These are phyloP conservation scores for Ellobius talpinus DNA, from an alignment of 2,113 vertebrate species.

Conservation along the genomic window DNA sequence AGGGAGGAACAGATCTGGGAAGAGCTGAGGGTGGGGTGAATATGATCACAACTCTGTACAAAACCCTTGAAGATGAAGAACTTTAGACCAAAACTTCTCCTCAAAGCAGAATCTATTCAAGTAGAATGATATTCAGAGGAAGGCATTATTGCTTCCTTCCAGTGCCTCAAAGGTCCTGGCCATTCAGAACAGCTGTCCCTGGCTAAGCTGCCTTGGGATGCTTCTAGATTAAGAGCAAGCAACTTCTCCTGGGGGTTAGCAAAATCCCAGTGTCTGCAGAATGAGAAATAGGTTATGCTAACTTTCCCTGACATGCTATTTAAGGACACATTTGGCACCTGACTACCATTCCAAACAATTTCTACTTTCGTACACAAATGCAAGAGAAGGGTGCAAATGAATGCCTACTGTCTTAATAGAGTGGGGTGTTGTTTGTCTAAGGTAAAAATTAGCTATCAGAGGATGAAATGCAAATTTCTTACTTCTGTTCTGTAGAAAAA, in stretches of 20 bases:
- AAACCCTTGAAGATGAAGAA: background rate
- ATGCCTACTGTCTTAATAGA: background rate
- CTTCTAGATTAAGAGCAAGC: background rate
- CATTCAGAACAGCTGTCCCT: background rate
- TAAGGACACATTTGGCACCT: background rate
- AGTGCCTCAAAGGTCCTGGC: background rate
- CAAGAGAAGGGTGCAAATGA: background rate
- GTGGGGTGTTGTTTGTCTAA: background rate
- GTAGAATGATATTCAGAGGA: background rate
- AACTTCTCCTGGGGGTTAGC: background rate
- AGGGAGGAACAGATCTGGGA: background rate
- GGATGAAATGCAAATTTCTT: background rate
- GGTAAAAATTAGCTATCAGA: background rate
- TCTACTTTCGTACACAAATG: background rate
- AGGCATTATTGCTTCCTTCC: background rate
- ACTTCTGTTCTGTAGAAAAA: constrained; percentile 2
- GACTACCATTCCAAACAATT: background rate
- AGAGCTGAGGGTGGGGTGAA: background rate
- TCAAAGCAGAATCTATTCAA: background rate
- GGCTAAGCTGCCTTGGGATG: background rate
- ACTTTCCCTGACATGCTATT: background rate
- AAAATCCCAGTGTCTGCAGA: background rate
- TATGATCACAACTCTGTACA: background rate
- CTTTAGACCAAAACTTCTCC: background rate
- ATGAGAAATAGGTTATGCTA: background rate